phyloP scores from a whole-genome alignment of 2,113 vertebrate species.

The Ceyx melanurus region DNA sequence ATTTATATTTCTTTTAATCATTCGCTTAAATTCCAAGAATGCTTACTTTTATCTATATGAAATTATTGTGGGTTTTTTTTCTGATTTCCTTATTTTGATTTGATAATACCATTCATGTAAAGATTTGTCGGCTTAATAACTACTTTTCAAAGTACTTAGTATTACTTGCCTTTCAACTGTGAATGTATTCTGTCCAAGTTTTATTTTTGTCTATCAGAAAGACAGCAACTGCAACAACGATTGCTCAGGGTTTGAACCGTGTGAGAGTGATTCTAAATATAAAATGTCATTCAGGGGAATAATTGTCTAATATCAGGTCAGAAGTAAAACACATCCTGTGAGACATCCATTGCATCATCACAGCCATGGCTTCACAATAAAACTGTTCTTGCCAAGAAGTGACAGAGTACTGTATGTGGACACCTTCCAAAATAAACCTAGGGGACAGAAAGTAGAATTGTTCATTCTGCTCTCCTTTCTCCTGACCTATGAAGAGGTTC shows the following conservation, averaged over 20 bases:
- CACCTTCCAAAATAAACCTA: not conserved
- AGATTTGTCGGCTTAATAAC: not conserved
- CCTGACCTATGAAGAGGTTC: not conserved
- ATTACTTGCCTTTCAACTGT: not conserved
- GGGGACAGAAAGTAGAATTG: not conserved
- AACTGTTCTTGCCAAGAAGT: not conserved
- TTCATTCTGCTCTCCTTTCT: not conserved
- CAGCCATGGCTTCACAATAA: slow-evolving; percentile 10
- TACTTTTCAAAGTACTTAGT: not conserved
- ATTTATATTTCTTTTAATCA: not conserved
- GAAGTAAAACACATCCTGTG: slow-evolving; percentile 11
- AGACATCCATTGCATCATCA: slow-evolving; percentile 6
- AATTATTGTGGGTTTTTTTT: not conserved
- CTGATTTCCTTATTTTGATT: not conserved
- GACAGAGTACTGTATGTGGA: not conserved
- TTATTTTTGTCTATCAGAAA: not conserved
- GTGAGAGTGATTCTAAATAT: slow-evolving; percentile 34
- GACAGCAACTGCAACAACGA: not conserved
- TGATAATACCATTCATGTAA: not conserved
- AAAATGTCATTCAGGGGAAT: slow-evolving; percentile 16
- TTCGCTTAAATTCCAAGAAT: not conserved
- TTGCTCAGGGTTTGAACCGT: not conserved
- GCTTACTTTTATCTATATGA: not conserved
- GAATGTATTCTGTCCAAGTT: not conserved
- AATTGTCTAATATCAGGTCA: slow-evolving; percentile 52